Evolutionary conservation across 64 coral and sea anemone genomes (phyloP), one percentile per base, ranked within the genome.

Genomic region (Hydrozoanthus tunicans): DNA sequence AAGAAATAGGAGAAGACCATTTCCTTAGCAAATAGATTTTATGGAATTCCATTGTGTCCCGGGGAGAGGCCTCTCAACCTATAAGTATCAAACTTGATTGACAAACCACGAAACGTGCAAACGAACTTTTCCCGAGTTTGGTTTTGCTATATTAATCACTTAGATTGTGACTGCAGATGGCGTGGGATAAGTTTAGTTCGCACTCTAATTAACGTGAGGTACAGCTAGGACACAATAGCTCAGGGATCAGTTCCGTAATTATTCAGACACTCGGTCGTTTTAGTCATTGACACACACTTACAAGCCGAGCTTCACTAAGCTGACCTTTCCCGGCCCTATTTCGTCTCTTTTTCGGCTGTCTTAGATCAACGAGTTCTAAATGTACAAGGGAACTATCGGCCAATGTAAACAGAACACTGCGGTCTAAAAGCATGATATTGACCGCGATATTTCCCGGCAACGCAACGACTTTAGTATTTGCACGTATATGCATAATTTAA

Each of bases 1-100:
- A 88, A 70, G 84, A 88, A 88, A 88, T 88, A 60, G 84, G 84
- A 88, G 69, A 88, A 59, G 17, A 54, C 11, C 84, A 88, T 88
- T 88, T 75, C 84, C 68, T 74, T 57, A 73, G 25, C 84, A 88
- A 88, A 88, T 88, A 88, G 84, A 32, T 88, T 88, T 60, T 59
- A 59, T 73, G 84, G 84, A 88, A 88, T 88, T 88, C 59, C 84
- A 88, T 75, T 88, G 69, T 88, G 5, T 72, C 53, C 23, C 26
- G 5, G 68, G 84, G 84, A 86, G 82, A 72, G 13, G 6, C 24
- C 56, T 74, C 66, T 72, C 26, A 74, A 73, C 84, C 84, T 43
- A 23, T 74, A 12, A 9, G 54, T 25, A 67, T 56, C 80, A 70
- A 58, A 17, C 53, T 74, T 88, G 84, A 73, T 20, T 56, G n/a